Evolutionary conservation across 1,140 invertebrate genomes (phyloP).

Genomic region (Drosophila kanapiae): DNA sequence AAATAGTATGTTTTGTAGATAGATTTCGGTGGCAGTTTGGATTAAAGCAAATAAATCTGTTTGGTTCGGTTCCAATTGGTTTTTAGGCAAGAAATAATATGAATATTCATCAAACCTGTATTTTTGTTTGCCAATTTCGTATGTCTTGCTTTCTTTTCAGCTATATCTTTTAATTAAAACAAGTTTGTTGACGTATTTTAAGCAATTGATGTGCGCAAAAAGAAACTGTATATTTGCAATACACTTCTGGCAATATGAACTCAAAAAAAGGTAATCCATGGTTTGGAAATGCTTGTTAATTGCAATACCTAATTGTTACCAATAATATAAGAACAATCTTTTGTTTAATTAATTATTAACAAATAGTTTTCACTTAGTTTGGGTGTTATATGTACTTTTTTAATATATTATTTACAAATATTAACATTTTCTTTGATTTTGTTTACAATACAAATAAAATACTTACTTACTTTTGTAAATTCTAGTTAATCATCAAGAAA

Average conservation of each 20-base stretch:
- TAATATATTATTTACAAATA: too few species aligned
- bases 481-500: too few species aligned
- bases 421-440: too few species aligned
- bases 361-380: background rate
- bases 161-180: conserved; percentile 3
- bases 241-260: background rate
- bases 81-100: background rate
- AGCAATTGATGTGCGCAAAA: background rate
- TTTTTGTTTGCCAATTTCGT: conserved; percentile 7
- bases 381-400: too few species aligned
- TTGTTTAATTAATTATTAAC: too few species aligned
- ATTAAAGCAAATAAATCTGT: background rate
- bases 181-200: background rate
- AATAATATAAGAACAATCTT: too few species aligned
- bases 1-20: background rate
- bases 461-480: too few species aligned
- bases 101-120: conserved; percentile 8
- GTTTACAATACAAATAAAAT: too few species aligned
- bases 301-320: background rate
- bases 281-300: background rate
- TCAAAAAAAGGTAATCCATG: background rate
- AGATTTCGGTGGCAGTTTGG: background rate
- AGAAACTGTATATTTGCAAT: background rate
- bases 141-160: background rate
- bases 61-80: background rate